Evolutionary conservation across 1,140 invertebrate genomes (phyloP).

Genomic region (Brachionus koreanus): DNA sequence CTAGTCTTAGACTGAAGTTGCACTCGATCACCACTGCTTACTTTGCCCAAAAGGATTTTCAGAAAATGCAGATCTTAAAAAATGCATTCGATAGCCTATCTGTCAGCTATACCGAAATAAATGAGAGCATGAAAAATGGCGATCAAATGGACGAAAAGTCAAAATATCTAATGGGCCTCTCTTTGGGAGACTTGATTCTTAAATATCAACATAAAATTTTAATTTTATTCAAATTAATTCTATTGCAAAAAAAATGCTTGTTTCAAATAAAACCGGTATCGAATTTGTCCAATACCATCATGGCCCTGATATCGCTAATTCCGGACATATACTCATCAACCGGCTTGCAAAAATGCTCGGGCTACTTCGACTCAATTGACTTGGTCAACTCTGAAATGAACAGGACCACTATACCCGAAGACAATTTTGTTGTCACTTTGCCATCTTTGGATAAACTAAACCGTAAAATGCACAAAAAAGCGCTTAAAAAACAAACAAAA

Average conservation of each 20-base stretch:
- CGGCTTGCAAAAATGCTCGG: conserved; percentile 18
- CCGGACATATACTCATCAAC: conserved; percentile 66
- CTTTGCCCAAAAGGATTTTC: conserved; percentile 73
- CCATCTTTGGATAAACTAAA: background rate
- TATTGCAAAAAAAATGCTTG: conserved; percentile 77
- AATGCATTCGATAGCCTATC: conserved; percentile 88
- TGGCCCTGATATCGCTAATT: conserved; percentile 82
- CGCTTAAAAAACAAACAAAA: conserved; percentile 20
- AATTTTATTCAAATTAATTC: conserved; percentile 83
- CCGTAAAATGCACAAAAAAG: conserved; percentile 26
- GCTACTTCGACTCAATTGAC: conserved; percentile 31
- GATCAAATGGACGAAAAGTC: background rate
- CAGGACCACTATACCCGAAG: background rate
- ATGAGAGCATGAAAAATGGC: background rate
- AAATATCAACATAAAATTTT: conserved; percentile 86
- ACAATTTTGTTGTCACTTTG: background rate
- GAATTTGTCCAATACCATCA: conserved; percentile 75
- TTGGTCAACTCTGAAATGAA: conserved; percentile 26
- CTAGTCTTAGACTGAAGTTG: conserved; percentile 70
- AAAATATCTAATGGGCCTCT: conserved; percentile 66
- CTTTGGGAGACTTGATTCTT: conserved; percentile 72
- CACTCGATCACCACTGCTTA: conserved; percentile 91
- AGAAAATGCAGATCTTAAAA: conserved; percentile 73
- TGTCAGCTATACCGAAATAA: conserved; percentile 60
- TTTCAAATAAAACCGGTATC: conserved; percentile 90